These are phyloP conservation scores for Procavia capensis DNA, from an alignment of 2,113 vertebrate genomes.

Conservation along the genomic window DNA sequence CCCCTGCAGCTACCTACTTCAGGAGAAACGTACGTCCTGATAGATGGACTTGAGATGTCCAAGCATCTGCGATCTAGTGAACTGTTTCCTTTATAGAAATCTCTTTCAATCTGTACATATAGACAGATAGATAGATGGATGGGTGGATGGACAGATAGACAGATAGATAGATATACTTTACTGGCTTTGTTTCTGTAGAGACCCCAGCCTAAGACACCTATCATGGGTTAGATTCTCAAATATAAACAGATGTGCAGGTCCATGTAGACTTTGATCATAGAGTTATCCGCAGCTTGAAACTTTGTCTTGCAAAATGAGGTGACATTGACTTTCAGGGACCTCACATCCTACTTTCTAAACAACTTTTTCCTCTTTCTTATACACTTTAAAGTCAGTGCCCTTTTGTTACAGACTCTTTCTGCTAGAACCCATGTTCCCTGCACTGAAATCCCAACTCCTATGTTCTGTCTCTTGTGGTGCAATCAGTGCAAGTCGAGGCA, in stretches of 20 bases:
- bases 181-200: too few relatives aligned
- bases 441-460: background rate
- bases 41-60: too few relatives aligned
- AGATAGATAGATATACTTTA: too few relatives aligned
- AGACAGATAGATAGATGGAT: too few relatives aligned
- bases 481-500: background rate
- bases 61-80: too few relatives aligned
- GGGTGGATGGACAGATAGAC: too few relatives aligned
- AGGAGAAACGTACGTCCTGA: too few relatives aligned
- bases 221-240: background rate
- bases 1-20: too few relatives aligned
- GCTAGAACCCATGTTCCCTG: background rate
- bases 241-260: background rate
- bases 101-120: too few relatives aligned
- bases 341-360: background rate
- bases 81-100: too few relatives aligned
- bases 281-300: background rate
- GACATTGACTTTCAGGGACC: background rate
- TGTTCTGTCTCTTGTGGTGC: background rate
- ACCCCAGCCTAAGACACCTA: too few relatives aligned
- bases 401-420: background rate
- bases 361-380: background rate
- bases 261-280: background rate
- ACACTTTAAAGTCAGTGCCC: background rate
- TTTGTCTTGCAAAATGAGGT: background rate